A percentile compares a stretch with the other conserved stretches of the same genome.
phyloP scores from a whole-genome alignment of 2,113 vertebrate genomes.

The Penelope pileata region DNA sequence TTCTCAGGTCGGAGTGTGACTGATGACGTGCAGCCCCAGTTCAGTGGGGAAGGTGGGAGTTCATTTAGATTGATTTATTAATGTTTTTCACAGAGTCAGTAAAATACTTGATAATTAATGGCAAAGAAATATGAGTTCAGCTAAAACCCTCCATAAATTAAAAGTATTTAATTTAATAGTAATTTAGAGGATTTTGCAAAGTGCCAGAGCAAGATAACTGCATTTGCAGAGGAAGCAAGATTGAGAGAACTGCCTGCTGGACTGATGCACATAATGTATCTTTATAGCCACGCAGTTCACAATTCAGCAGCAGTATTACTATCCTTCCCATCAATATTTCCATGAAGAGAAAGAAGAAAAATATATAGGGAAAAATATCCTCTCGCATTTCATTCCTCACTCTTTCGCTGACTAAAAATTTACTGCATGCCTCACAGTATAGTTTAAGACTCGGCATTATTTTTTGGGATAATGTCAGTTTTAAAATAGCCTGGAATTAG shows the following conservation, averaged over 20 bases:
- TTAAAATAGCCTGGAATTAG: background rate
- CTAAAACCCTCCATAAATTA: slow-evolving; percentile 55
- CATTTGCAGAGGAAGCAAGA: slow-evolving; percentile 33
- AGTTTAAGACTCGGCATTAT: slow-evolving; percentile 31
- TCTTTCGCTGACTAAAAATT: slow-evolving; percentile 20
- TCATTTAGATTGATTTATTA: slow-evolving; percentile 43
- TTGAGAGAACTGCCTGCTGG: background rate
- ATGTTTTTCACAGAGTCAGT: slow-evolving; percentile 26
- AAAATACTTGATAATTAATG: slow-evolving; percentile 39
- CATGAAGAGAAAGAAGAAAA: background rate
- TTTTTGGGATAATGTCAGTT: slow-evolving; percentile 13
- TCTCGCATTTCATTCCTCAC: background rate
- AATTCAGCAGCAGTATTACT: slow-evolving; percentile 16
- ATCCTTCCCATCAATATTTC: slow-evolving; percentile 3
- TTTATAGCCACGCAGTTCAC: background rate
- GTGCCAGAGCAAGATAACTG: slow-evolving; percentile 15
- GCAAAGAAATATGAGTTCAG: slow-evolving; percentile 31
- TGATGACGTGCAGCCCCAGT: background rate
- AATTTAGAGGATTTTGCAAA: slow-evolving; percentile 60
- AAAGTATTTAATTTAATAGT: slow-evolving; percentile 51
- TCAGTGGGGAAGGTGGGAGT: background rate
- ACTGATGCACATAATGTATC: slow-evolving; percentile 26
- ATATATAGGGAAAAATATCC: background rate
- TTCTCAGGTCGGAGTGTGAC: slow-evolving; percentile 4
- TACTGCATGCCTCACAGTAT: background rate